Evolutionary conservation across 1,140 invertebrate species (phyloP).

Genomic region (Aphidius ervi): DNA sequence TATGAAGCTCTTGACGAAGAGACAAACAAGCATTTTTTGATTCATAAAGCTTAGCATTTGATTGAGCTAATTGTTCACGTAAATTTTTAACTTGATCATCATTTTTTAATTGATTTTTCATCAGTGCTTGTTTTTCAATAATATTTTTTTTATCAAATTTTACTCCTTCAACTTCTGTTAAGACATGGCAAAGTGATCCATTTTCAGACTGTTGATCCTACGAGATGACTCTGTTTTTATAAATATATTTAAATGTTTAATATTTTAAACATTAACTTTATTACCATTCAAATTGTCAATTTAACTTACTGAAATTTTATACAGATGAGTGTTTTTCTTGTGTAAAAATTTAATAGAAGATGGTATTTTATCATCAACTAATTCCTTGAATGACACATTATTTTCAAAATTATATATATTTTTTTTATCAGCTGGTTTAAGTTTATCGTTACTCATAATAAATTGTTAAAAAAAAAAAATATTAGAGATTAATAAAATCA

Average conservation of each 20-base stretch:
- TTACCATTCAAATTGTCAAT: no score
- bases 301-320: no score
- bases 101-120: constrained; percentile 30
- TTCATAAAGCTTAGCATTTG: constrained; percentile 64
- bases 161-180: constrained; percentile 28
- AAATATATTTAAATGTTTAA: constrained; percentile 13
- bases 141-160: constrained; percentile 20
- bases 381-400: no score
- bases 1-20: constrained; percentile 59
- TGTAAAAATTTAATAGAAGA: no score
- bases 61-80: constrained; percentile 56
- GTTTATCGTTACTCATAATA: no score
- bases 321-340: no score
- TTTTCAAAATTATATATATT: no score
- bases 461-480: no score
- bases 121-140: constrained; percentile 25
- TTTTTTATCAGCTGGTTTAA: no score
- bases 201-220: constrained; percentile 47
- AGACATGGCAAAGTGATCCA: constrained; percentile 31
- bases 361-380: no score
- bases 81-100: constrained; percentile 56
- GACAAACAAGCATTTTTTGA: constrained; percentile 63
- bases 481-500: no score
- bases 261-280: no score
- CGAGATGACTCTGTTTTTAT: constrained; percentile 17